These are phyloP conservation scores for Plodia interpunctella DNA, from an alignment of 1,140 invertebrate genomes.

Conservation along the genomic window DNA sequence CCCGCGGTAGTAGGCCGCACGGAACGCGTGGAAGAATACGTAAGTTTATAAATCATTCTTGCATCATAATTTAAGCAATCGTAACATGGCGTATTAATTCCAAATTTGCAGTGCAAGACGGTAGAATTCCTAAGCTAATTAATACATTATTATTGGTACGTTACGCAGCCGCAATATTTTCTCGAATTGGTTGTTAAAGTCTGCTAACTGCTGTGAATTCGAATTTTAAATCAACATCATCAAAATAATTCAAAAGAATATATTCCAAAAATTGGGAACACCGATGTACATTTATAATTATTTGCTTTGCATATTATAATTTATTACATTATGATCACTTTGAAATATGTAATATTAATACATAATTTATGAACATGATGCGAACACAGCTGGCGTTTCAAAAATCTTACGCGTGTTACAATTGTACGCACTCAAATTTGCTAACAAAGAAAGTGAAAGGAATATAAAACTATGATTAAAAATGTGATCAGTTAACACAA, in stretches of 20 bases:
- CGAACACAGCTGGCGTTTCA: background rate
- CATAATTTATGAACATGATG: conserved; percentile 1
- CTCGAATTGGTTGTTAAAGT: too few relatives aligned
- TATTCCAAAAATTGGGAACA: too few relatives aligned
- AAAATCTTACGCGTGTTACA: background rate
- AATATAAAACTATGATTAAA: conserved; percentile 49
- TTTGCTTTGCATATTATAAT: background rate
- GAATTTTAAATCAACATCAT: too few relatives aligned
- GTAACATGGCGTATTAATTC: too few relatives aligned
- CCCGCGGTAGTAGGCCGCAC: conserved; percentile 32
- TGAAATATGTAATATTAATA: background rate
- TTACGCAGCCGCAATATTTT: too few relatives aligned
- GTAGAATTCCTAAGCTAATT: too few relatives aligned
- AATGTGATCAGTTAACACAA: conserved; percentile 60
- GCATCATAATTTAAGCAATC: background rate
- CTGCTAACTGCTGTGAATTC: too few relatives aligned
- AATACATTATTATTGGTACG: too few relatives aligned
- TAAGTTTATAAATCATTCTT: conserved; percentile 31
- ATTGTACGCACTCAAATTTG: conserved; percentile 15
- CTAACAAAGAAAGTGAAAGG: conserved; percentile 68
- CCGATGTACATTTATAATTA: background rate
- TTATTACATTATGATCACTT: background rate
- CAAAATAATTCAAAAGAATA: background rate
- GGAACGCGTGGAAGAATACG: conserved; percentile 49
- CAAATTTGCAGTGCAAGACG: too few relatives aligned